A percentile compares a stretch with the other conserved stretches of the same genome.
These are phyloP conservation scores for Hecatera dysodea DNA, from an alignment of 2,888 invertebrate species.

Conservation along the genomic window DNA sequence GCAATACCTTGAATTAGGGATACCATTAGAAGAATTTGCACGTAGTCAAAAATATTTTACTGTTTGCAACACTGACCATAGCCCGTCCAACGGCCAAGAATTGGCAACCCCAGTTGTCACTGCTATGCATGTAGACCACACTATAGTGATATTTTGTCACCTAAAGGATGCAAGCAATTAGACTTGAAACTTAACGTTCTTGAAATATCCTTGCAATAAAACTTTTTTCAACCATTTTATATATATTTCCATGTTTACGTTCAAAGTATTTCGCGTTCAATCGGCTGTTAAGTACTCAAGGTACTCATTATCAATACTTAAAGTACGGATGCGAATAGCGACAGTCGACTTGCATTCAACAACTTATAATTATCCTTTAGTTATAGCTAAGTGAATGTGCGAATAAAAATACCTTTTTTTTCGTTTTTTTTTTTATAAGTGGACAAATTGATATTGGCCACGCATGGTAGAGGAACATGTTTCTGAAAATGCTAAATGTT, in stretches of 20 bases:
- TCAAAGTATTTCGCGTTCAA: constrained; percentile 37
- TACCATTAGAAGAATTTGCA: too few species aligned
- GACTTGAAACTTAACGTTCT: constrained; percentile 9
- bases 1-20: too few species aligned
- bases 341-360: constrained; percentile 42
- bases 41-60: neutral
- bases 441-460: constrained; percentile 27
- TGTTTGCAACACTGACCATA: neutral
- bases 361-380: constrained; percentile 48
- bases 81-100: neutral
- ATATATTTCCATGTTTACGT: constrained; percentile 11
- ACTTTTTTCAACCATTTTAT: constrained; percentile 11
- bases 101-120: neutral
- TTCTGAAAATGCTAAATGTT: neutral
- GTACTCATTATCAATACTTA: constrained; percentile 46
- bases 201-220: constrained; percentile 3
- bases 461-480: neutral
- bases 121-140: neutral
- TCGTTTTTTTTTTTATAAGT: constrained; percentile 15
- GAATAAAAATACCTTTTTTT: constrained; percentile 29
- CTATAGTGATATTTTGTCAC: constrained; percentile 37
- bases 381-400: constrained; percentile 22
- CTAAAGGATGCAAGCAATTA: constrained; percentile 28
- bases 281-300: constrained; percentile 19
- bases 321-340: constrained; percentile 49